These are phyloP conservation scores for Cheumatopsyche charites DNA, from an alignment of 1,140 invertebrate species.

Conservation along the genomic window DNA sequence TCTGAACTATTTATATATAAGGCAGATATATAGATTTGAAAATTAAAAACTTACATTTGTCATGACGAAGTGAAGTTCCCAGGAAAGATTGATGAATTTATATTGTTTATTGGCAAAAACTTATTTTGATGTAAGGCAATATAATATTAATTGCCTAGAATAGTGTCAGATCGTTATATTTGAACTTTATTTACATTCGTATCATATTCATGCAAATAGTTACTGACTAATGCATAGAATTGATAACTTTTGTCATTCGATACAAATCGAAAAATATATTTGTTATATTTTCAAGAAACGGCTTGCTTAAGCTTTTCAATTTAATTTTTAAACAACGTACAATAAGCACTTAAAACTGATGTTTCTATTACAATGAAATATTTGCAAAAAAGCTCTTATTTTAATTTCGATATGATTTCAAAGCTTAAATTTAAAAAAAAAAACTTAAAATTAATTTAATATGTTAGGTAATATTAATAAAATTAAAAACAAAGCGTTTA, in stretches of 20 bases:
- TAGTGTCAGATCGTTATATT: slow-evolving; percentile 29
- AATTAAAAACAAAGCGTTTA: background rate
- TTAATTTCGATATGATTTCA: background rate
- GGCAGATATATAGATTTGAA: background rate
- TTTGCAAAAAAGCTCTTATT: background rate
- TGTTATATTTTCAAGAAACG: background rate
- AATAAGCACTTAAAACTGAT: background rate
- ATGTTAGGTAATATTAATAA: background rate
- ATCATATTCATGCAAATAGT: slow-evolving; percentile 31
- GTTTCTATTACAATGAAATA: background rate
- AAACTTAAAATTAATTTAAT: background rate
- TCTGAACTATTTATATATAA: background rate
- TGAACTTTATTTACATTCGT: slow-evolving; percentile 30
- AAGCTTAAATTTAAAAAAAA: background rate
- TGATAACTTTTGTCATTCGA: slow-evolving; percentile 8
- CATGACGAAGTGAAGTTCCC: slow-evolving; percentile 15
- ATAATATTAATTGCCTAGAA: background rate
- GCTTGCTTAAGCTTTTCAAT: slow-evolving; percentile 5
- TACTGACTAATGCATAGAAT: slow-evolving; percentile 17
- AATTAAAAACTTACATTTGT: slow-evolving; percentile 17
- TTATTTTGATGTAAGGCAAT: background rate
- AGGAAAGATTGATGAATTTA: slow-evolving; percentile 18
- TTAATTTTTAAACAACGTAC: background rate
- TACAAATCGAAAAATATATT: background rate
- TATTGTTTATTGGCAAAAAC: slow-evolving; percentile 20